A percentile compares a stretch with the other conserved stretches of the same genome.
phyloP scores from a whole-genome alignment of 2,888 invertebrate species.

The Acleris laterana region DNA sequence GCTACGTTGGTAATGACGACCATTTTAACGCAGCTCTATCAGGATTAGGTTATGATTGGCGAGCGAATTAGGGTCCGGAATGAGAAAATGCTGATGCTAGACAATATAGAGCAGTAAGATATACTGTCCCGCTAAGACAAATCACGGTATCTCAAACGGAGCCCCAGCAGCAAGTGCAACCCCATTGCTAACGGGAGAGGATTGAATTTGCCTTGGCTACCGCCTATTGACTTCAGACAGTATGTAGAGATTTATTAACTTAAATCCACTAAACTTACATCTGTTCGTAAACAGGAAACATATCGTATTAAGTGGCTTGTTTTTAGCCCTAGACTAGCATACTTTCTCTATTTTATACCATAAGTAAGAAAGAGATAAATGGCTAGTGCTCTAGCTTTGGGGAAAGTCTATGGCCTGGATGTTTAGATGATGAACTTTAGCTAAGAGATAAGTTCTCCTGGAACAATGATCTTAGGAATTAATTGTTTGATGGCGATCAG shows the following conservation, averaged over 20 bases:
- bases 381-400: slow-evolving; percentile 2
- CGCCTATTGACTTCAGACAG: no score
- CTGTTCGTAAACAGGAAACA: background rate
- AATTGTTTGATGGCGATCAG: slow-evolving; percentile 32
- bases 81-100: no score
- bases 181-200: no score
- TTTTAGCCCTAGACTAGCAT: background rate
- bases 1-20: no score
- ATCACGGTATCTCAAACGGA: no score
- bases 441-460: slow-evolving; percentile 22
- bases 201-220: no score
- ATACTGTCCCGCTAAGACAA: no score
- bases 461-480: slow-evolving; percentile 34
- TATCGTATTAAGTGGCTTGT: slow-evolving; percentile 1
- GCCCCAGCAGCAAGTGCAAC: no score
- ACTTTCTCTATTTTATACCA: slow-evolving; percentile 7
- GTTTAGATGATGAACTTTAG: slow-evolving; percentile 36
- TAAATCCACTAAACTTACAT: background rate
- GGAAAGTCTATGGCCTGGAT: slow-evolving; percentile 34
- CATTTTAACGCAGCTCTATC: no score
- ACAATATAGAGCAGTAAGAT: no score
- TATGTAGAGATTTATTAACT: background rate
- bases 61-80: no score
- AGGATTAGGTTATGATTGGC: no score
- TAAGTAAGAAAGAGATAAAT: background rate